Base-by-base conservation (phyloP, 2,797 vertebrate species). In the Tachyglossus aculeatus region DNA sequence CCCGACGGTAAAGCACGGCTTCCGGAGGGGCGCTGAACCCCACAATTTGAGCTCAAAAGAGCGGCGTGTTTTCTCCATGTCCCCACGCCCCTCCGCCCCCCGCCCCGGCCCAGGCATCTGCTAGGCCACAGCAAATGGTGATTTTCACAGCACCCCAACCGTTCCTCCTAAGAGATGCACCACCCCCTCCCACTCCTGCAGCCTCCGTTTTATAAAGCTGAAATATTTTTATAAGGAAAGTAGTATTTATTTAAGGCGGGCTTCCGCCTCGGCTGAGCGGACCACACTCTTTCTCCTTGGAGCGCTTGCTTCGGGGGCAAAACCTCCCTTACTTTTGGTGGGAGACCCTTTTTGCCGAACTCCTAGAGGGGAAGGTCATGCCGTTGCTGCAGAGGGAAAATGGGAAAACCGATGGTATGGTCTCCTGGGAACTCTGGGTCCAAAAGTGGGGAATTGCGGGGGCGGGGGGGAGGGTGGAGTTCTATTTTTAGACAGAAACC, bases 201-300 rank as follows among this genome's bases (percentile, higher is more conserved):
- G n/a, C n/a, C n/a, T n/a, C n/a, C n/a, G n/a, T 91, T 92, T 91
- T 88, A 82, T 90, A 91, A 89, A 82, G 76, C 54, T 85, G 85
- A 87, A 85, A 85, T 91, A 90, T 92, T 92, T 93, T 91, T 92
- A 82, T 91, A 92, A 90, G 71, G 83, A 87, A 90, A 88, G 67
- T 76, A 71, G 70, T 91, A 91, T 91, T 90, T 91, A 88, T 91
- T n/a, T 89, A 83, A 70, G 7, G 47, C 64, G 85, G 74, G 88
- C 85, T 67, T 86, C 78, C 84, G 66, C 77, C 74, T 57, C 76
- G 85, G 74, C 80, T 87, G 88, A 89, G 80, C 18, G 71, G 90
- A 78, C 72, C 87, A 85, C 87, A 81, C 80, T 83, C 84, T 89
- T 89, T 89, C 86, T 86, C 88, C 88, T 87, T 88, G 74, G 82